Base-by-base conservation (phyloP, 2,797 vertebrate genomes). In the Pangasius macronema region DNA sequence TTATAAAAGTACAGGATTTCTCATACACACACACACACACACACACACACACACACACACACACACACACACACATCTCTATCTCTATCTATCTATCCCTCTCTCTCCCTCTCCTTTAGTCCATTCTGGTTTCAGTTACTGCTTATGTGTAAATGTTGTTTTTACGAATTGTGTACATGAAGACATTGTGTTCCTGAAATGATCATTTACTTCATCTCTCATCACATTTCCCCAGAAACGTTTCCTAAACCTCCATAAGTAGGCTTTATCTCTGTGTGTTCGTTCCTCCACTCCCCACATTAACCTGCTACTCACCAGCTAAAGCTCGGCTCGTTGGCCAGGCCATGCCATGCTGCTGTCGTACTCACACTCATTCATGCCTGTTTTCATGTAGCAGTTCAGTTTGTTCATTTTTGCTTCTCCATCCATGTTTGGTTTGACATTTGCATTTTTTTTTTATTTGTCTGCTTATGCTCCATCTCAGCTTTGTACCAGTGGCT, bases 401-500 rank as follows among this genome's bases (percentile, higher is more conserved):
- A 24, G 55, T 89, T 82, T 81, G 82, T 88, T 42, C 3, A 18
- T 61, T 61, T 63, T 85, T 86, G 80, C 83, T 89, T 82, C 55
- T 73, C 27, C 88, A 88, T 93, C 90, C 89, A 89, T 91, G 86
- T 90, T 89, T 90, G 90, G 89, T 90, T 84, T 93, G 83, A 88
- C 90, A 87, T 93, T 89, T 92, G 87, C 83, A 67, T 88, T 86
- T 93, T 91, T 85, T 13, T 93, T 94, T 94, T 87, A 91, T 94
- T 94, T 93, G 92, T 93, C 93, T 96, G 92, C 97, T 92, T 95
- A 90, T 93, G 93, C 95, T 53, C 61, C 94, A 93, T 92, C 94
- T 79, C 96, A 99, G 98, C 97, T 94, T 97, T 99, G 95, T 97
- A 97, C 97, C 97, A 96, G 93, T 98, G 97, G 97, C 96, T 99